phyloP scores from a whole-genome alignment of 2,113 vertebrate genomes.

The Ia io region DNA sequence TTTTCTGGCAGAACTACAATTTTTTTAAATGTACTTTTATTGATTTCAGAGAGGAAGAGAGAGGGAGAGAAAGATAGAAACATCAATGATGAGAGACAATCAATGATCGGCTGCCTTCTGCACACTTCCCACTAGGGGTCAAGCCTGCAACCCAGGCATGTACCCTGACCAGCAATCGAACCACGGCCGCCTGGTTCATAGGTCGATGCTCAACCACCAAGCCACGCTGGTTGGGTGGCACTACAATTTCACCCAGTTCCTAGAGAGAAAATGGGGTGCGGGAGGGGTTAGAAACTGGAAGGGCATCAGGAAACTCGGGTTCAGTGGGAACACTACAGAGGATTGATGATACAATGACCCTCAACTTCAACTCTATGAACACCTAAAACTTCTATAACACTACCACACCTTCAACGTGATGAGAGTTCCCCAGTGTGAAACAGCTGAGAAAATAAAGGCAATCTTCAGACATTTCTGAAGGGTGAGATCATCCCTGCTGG shows the following conservation, averaged over 20 bases:
- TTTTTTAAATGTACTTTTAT: neutral
- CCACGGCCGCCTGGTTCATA: too few relatives aligned
- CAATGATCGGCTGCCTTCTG: too few relatives aligned
- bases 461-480: slow-evolving; percentile 26
- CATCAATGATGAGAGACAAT: too few relatives aligned
- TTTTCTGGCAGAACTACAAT: neutral
- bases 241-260: neutral
- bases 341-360: neutral
- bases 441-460: slow-evolving; percentile 55
- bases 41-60: too few relatives aligned
- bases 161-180: too few relatives aligned
- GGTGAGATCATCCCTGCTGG: slow-evolving; percentile 46
- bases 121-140: too few relatives aligned
- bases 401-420: neutral
- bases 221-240: neutral
- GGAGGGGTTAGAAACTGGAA: neutral
- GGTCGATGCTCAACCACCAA: too few relatives aligned
- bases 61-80: too few relatives aligned
- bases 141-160: too few relatives aligned
- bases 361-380: neutral
- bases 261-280: neutral
- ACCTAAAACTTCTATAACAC: slow-evolving; percentile 6
- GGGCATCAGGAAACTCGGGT: neutral
- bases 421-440: neutral
- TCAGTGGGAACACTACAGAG: neutral